Evolutionary conservation across 2,113 vertebrate species (phyloP).

Genomic region (Elephantulus edwardii): DNA sequence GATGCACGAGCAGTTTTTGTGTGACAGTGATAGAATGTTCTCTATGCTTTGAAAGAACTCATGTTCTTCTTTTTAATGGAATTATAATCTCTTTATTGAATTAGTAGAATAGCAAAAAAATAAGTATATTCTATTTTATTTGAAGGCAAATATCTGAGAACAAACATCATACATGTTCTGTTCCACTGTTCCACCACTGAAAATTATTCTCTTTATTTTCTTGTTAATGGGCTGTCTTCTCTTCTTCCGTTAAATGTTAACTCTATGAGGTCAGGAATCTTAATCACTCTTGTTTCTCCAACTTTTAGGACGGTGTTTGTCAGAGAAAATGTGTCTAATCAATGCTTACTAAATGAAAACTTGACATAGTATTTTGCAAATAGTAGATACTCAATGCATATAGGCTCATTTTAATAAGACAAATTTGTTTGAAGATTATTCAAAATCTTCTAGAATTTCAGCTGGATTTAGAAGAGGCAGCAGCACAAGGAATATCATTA

Average conservation of each 20-base stretch:
- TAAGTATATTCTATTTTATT: background rate
- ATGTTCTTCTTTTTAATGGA: background rate
- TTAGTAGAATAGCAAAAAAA: background rate
- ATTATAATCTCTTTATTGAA: background rate
- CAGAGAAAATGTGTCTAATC: background rate
- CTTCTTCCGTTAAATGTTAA: background rate
- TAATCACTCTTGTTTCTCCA: background rate
- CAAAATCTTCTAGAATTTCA: no score
- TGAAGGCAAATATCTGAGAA: background rate
- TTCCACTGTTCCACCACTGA: background rate
- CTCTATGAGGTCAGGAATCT: background rate
- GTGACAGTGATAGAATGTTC: background rate
- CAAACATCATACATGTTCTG: fast-evolving
- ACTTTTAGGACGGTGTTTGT: background rate
- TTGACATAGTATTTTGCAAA: background rate
- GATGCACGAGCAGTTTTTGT: background rate
- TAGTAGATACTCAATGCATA: background rate
- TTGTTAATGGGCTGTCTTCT: background rate
- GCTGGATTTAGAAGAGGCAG: no score
- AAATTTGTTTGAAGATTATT: background rate
- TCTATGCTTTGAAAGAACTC: background rate
- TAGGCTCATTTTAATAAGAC: background rate
- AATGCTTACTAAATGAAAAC: background rate
- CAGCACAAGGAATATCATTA: no score
- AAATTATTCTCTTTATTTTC: background rate